Evolutionary conservation across 2,888 invertebrate genomes (phyloP).

Genomic region (Lepas anatifera): DNA sequence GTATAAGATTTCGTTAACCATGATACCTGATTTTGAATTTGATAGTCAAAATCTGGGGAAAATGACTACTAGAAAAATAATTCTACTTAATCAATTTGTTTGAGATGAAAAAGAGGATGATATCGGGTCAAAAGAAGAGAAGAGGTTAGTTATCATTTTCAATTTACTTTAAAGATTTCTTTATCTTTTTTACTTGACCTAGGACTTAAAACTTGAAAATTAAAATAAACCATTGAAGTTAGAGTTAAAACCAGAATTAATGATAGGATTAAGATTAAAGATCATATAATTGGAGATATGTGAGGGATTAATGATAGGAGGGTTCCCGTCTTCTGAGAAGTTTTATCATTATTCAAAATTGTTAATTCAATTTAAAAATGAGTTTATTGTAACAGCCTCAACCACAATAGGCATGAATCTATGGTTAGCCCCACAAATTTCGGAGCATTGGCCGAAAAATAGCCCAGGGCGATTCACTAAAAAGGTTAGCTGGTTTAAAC

Average conservation of each 20-base stretch:
- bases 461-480: slow-evolving; percentile 49
- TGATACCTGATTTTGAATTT: slow-evolving; percentile 31
- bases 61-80: slow-evolving; percentile 41
- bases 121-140: slow-evolving; percentile 51
- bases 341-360: slow-evolving; percentile 48
- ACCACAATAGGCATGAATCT: slow-evolving; percentile 64
- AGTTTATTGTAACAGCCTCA: slow-evolving; percentile 39
- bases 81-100: slow-evolving; percentile 48
- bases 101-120: slow-evolving; percentile 41
- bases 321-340: too few relatives aligned
- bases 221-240: slow-evolving; percentile 42
- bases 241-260: slow-evolving; percentile 37
- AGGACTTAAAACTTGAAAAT: slow-evolving; percentile 30
- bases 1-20: background rate
- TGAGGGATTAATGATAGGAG: slow-evolving; percentile 56
- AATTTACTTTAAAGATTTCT: slow-evolving; percentile 30
- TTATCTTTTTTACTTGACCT: slow-evolving; percentile 30
- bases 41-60: slow-evolving; percentile 44
- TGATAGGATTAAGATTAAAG: slow-evolving; percentile 35
- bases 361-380: slow-evolving; percentile 32
- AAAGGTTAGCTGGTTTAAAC: slow-evolving; percentile 41
- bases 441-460: slow-evolving; percentile 63
- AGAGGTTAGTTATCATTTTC: slow-evolving; percentile 56
- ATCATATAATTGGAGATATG: slow-evolving; percentile 50
- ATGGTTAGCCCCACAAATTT: slow-evolving; percentile 69